Conservation (phyloP, 2,113 vertebrate species). For the Ochotona curzoniae region DNA sequence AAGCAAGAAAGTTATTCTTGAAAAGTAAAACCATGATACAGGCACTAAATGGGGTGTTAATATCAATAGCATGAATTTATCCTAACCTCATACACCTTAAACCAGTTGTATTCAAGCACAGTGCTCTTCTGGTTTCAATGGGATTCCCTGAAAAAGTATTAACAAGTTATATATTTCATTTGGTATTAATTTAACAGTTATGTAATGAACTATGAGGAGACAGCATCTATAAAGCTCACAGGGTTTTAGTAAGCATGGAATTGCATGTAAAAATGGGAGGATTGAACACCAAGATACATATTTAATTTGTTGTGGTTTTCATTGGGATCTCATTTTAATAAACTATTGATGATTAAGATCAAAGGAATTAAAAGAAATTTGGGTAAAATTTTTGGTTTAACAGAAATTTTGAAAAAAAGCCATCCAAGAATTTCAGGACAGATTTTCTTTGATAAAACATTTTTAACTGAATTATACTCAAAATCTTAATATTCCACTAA, state of each 20-base stretch:
- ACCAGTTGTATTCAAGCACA: neutral
- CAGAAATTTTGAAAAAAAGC: conserved; percentile 7
- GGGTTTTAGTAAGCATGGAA: neutral
- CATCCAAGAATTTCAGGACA: too few relatives aligned
- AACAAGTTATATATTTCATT: neutral
- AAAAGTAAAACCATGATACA: neutral
- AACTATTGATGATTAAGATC: neutral
- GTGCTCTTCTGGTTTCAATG: neutral
- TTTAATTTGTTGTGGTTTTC: neutral
- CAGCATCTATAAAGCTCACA: neutral
- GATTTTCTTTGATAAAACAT: too few relatives aligned
- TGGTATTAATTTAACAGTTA: neutral
- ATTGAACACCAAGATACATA: neutral
- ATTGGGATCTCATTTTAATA: neutral
- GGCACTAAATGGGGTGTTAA: neutral
- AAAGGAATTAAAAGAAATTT: neutral
- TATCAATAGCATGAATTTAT: neutral
- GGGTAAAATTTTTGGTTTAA: neutral
- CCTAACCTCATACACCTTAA: neutral
- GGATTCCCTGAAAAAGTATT: neutral
- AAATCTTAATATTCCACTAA: too few relatives aligned
- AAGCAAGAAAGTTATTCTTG: neutral
- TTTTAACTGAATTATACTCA: too few relatives aligned
- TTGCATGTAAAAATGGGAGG: neutral
- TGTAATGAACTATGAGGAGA: neutral